phyloP scores from a whole-genome alignment of 1,140 invertebrate genomes.

The Drosophila sechellia region DNA sequence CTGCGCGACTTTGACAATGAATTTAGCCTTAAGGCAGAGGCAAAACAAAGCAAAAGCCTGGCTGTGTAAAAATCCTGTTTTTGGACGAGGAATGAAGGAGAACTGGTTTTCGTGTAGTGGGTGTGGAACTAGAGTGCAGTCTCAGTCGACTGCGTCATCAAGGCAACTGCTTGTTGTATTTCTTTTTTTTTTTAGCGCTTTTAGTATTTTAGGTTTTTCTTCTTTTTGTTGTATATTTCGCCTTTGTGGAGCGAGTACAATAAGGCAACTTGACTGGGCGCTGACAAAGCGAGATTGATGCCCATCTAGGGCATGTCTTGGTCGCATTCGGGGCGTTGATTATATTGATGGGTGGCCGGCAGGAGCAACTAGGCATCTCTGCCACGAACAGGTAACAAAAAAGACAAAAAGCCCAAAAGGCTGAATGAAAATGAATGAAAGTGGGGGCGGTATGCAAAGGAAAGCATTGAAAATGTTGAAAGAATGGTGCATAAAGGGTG shows the following conservation, averaged over 20 bases:
- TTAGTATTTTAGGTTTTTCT: slow-evolving; percentile 18
- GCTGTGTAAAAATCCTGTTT: slow-evolving; percentile 67
- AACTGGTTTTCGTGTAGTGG: slow-evolving; percentile 73
- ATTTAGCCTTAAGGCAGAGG: slow-evolving; percentile 73
- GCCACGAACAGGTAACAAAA: slow-evolving; percentile 37
- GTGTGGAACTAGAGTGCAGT: slow-evolving; percentile 52
- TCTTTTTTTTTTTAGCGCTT: slow-evolving; percentile 29
- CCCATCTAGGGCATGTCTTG: slow-evolving; percentile 56
- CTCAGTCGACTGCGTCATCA: slow-evolving; percentile 65
- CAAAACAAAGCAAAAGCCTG: slow-evolving; percentile 44
- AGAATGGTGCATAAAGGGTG: neutral
- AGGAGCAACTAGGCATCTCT: slow-evolving; percentile 1
- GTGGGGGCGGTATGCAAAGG: neutral
- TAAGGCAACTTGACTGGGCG: slow-evolving; percentile 71
- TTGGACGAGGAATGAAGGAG: slow-evolving; percentile 56
- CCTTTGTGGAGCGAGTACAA: slow-evolving; percentile 57
- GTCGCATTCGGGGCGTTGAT: slow-evolving; percentile 52
- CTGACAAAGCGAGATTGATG: slow-evolving; percentile 78
- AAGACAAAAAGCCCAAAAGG: slow-evolving; percentile 15
- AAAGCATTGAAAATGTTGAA: neutral
- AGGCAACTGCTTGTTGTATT: slow-evolving; percentile 37
- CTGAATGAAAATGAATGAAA: slow-evolving; percentile 15
- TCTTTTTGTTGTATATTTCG: neutral
- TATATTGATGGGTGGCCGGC: slow-evolving; percentile 40
- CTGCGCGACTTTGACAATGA: slow-evolving; percentile 79